These are phyloP conservation scores for Syritta pipiens DNA, from an alignment of 2,888 invertebrate species.

Conservation along the genomic window DNA sequence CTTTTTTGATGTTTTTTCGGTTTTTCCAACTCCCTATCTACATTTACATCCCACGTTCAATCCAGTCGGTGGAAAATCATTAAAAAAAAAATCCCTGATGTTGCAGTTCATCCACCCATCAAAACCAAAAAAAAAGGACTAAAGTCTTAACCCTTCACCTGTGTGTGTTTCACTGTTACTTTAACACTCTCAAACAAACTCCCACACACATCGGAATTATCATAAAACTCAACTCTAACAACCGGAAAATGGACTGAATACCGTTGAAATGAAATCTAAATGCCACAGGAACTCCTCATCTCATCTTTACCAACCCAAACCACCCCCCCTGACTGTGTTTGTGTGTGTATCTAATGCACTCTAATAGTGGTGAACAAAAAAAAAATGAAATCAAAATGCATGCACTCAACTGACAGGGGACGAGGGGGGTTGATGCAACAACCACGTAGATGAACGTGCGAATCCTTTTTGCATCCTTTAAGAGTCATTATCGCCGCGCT, in stretches of 20 bases:
- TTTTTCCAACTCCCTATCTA: too few relatives aligned
- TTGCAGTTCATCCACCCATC: too few relatives aligned
- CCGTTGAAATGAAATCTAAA: conserved; percentile 32
- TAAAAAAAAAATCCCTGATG: too few relatives aligned
- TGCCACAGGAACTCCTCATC: not conserved
- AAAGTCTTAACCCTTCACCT: not conserved
- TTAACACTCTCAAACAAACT: not conserved
- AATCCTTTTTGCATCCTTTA: conserved; percentile 43
- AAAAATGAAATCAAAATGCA: conserved; percentile 46
- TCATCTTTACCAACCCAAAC: too few relatives aligned
- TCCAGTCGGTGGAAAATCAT: too few relatives aligned
- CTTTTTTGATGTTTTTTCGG: too few relatives aligned
- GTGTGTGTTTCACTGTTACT: conserved; percentile 3
- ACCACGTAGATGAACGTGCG: too few relatives aligned
- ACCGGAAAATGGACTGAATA: conserved; percentile 54
- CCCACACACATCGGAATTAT: conserved; percentile 38
- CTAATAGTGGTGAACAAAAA: not conserved
- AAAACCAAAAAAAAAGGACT: too few relatives aligned
- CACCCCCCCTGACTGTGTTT: too few relatives aligned
- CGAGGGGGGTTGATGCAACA: too few relatives aligned
- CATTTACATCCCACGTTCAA: too few relatives aligned
- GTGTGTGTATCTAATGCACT: conserved; percentile 40
- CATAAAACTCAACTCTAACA: conserved; percentile 50
- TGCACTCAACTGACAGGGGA: conserved; percentile 31
- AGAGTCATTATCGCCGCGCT: conserved; percentile 51